Conservation (phyloP, 2,113 vertebrate genomes). For the Gambusia affinis region DNA sequence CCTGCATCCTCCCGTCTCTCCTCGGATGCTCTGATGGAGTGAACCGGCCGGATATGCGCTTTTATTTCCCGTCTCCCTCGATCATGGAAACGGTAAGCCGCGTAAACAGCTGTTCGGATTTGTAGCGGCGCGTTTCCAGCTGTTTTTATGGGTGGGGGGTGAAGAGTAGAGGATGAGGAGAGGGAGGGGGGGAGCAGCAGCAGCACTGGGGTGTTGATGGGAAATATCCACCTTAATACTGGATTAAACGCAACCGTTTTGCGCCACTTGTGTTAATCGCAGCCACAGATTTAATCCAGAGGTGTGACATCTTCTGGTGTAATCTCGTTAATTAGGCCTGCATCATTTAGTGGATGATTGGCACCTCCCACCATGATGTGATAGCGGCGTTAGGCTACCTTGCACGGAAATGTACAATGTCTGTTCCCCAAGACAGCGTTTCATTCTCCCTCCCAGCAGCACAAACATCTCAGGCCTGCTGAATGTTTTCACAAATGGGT, state of each 20-base stretch:
- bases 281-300: background rate
- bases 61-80: constrained; percentile 43
- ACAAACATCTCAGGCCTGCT: constrained; percentile 5
- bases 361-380: constrained; percentile 70
- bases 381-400: constrained; percentile 40
- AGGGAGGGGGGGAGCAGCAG: background rate
- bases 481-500: constrained; percentile 3
- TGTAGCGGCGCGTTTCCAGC: constrained; percentile 65
- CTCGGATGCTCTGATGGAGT: constrained; percentile 69
- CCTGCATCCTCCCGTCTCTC: constrained; percentile 69
- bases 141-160: constrained; percentile 68
- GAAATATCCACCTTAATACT: constrained; percentile 56
- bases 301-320: constrained; percentile 7
- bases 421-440: constrained; percentile 7
- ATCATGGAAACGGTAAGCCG: constrained; percentile 78
- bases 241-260: constrained; percentile 34
- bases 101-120: background rate
- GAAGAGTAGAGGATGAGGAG: background rate
- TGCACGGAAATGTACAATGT: constrained; percentile 18
- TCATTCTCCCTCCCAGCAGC: background rate
- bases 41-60: constrained; percentile 56
- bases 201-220: constrained; percentile 51
- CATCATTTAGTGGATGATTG: constrained; percentile 62
- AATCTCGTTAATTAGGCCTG: constrained; percentile 61
- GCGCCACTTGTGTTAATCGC: background rate